These are phyloP conservation scores for Harmothoe impar DNA, from an alignment of 2,888 invertebrate genomes.

Conservation along the genomic window DNA sequence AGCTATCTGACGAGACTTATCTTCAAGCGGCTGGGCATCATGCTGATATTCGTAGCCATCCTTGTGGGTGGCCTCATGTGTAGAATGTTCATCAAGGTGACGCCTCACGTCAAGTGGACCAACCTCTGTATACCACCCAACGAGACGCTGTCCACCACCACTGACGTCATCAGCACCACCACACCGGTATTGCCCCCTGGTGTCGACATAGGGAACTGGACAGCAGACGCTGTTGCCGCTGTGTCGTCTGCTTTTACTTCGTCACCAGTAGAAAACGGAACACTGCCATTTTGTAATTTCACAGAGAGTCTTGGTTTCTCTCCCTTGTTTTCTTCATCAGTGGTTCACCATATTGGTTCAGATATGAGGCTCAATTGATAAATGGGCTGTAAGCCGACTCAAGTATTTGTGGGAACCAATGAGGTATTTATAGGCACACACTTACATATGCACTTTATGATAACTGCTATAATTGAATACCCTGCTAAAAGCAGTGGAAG, in stretches of 20 bases:
- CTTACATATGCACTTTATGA: too few relatives aligned
- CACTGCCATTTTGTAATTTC: slow-evolving; percentile 41
- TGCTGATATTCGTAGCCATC: slow-evolving; percentile 34
- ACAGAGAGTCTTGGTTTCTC: slow-evolving; percentile 6
- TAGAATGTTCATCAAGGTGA: slow-evolving; percentile 41
- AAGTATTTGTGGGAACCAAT: too few relatives aligned
- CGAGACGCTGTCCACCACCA: slow-evolving; percentile 46
- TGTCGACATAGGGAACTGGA: not conserved
- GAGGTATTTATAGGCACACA: too few relatives aligned
- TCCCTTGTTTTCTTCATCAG: slow-evolving; percentile 5
- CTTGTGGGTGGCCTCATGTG: slow-evolving; percentile 35
- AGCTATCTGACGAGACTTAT: not conserved
- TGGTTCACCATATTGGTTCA: not conserved
- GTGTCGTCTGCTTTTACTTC: not conserved
- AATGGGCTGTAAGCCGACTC: too few relatives aligned
- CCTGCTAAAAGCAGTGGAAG: too few relatives aligned
- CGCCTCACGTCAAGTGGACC: slow-evolving; percentile 24
- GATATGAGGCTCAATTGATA: slow-evolving; percentile 48
- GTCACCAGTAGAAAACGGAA: not conserved
- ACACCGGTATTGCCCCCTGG: not conserved
- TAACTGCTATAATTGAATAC: too few relatives aligned
- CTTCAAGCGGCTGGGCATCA: slow-evolving; percentile 44
- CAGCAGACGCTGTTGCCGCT: not conserved
- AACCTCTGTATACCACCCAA: slow-evolving; percentile 46
- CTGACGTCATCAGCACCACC: not conserved